A percentile compares a stretch with the other conserved stretches of the same genome.
Conservation (phyloP, 2,113 vertebrate genomes). For the Turnix velox region DNA sequence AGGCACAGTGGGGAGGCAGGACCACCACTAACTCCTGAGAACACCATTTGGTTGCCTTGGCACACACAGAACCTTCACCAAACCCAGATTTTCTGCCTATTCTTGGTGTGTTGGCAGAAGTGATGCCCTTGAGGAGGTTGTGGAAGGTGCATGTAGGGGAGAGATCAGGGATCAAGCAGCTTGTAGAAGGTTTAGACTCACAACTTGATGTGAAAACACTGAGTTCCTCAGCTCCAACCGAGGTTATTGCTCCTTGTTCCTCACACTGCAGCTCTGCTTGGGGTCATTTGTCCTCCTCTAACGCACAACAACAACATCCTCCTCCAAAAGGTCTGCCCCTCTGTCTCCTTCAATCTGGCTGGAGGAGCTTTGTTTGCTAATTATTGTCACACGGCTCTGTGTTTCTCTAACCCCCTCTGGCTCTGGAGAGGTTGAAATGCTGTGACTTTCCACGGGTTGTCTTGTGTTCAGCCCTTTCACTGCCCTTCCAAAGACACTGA, state of each 20-base stretch:
- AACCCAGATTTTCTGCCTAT: not conserved
- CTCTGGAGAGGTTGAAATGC: not conserved
- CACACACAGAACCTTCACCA: rapidly evolving
- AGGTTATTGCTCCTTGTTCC: not conserved
- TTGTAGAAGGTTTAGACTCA: rapidly evolving
- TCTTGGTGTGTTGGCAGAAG: not conserved
- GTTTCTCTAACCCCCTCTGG: slow-evolving; percentile 21
- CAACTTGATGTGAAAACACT: rapidly evolving
- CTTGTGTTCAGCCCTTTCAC: not conserved
- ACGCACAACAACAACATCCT: not conserved
- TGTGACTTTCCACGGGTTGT: not conserved
- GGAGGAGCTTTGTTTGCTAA: not conserved
- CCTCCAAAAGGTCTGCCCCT: not conserved
- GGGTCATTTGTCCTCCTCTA: not conserved
- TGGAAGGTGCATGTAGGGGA: rapidly evolving
- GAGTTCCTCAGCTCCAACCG: not conserved
- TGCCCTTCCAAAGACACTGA: not conserved
- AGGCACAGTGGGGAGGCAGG: not conserved
- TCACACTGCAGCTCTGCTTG: not conserved
- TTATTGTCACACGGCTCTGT: not conserved
- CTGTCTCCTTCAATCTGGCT: not conserved
- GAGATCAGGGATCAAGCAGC: not conserved
- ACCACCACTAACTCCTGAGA: rapidly evolving
- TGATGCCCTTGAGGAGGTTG: not conserved
- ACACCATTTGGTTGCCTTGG: rapidly evolving